Conservation (phyloP, 2,797 vertebrate species). For the Lacerta viridis region DNA sequence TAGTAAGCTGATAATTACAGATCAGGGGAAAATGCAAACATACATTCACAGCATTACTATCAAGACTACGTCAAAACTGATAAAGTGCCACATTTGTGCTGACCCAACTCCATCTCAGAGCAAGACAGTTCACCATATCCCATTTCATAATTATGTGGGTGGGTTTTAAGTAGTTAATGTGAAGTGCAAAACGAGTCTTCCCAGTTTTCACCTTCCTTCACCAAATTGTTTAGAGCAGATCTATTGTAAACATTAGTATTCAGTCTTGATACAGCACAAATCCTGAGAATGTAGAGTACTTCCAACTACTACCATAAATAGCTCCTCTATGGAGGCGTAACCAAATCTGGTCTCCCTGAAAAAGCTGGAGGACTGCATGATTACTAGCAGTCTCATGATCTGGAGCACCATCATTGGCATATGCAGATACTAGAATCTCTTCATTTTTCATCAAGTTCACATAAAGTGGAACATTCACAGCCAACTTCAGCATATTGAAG, state of each 20-base stretch:
- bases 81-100: constrained; percentile 85
- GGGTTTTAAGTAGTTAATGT: constrained; percentile 65
- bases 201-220: constrained; percentile 66
- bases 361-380: constrained; percentile 93
- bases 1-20: constrained; percentile 82
- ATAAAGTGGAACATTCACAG: constrained; percentile 94
- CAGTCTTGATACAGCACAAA: constrained; percentile 97
- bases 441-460: constrained; percentile 98
- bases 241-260: constrained; percentile 74
- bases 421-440: constrained; percentile 96
- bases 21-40: constrained; percentile 84
- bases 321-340: constrained; percentile 94
- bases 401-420: constrained; percentile 96
- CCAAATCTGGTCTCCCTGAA: constrained; percentile 97
- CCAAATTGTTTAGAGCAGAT: constrained; percentile 73
- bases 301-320: constrained; percentile 99
- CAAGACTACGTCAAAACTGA: constrained; percentile 83
- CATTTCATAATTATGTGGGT: constrained; percentile 65
- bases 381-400: constrained; percentile 98
- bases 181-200: constrained; percentile 74
- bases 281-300: constrained; percentile 98
- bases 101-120: constrained; percentile 76
- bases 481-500: constrained; percentile 98
- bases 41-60: constrained; percentile 87
- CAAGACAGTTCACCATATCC: constrained; percentile 74